Evolutionary conservation across 2,797 vertebrate species (phyloP), one percentile per base, ranked within the genome.

Genomic region (Amblyopsis hoosieri): DNA sequence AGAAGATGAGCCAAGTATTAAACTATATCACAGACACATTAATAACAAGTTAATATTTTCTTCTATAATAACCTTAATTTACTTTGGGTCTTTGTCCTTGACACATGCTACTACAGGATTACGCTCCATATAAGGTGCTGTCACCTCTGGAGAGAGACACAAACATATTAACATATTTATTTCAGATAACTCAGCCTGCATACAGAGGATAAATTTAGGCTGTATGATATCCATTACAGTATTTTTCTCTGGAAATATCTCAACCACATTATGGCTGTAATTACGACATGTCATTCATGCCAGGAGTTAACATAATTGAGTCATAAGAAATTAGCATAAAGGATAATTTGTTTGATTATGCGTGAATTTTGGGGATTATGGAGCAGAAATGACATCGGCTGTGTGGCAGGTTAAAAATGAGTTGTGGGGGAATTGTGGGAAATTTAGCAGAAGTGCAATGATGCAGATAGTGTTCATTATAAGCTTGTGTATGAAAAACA

Each of bases 291-390:
- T 78, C 88, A 83, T 80, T 88, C 83, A 81, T 80, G 68, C 73
- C 47, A 9, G 54, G 71, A 71, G 82, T 84, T 80, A 73, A 76
- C 76, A 78, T 86, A 86, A 86, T 83, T 76, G 80, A 87, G 85
- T 83, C 83, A 72, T 87, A 74, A 61, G 71, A 65, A 81, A 82
- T 88, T 90, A 83, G 83, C 86, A 86, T 82, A 79, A 87, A 83
- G 78, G 78, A 78, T 87, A 73, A 89, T 89, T 80, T 90, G 79
- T 85, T 86, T 84, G 78, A 90, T 88, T 82, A 83, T 78, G 80
- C 49, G 60, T 87, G 80, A 80, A 81, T 81, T 85, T 77, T 45
- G 54, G 58, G 58, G 72, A 81, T 78, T 76, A 62, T 52, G 46
- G 23, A 64, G 60, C 67, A 80, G 12, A 71, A 79, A 76, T 67